Evolutionary conservation across 2,113 vertebrate genomes (phyloP), one percentile per base, ranked within the genome.

Genomic region (Nicator chloris): DNA sequence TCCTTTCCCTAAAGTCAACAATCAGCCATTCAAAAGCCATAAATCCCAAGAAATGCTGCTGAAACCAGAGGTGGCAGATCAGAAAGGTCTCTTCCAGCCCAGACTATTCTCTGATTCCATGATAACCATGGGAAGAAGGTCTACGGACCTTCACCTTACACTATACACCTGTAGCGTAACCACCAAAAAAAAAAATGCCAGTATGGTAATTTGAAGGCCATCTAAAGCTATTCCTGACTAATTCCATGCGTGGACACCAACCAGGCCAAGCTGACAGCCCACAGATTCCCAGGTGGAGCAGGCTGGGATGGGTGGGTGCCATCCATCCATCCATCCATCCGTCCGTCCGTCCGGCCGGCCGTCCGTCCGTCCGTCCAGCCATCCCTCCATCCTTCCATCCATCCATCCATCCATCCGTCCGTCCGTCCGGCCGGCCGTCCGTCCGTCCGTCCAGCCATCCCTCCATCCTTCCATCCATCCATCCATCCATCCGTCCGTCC

Each of bases 21-120:
- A 68, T 9, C 21, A 11, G 10, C 0, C 0, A n/a, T n/a, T 68
- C 26, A 33, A 85, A 71, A 85, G 28, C 53, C n/a, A 8, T 2
- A 47, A 85, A 37, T 13, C 20, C 49, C 37, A 24, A 68, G 15
- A 5, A 20, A 47, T 3, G 37, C 28, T 49, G 28, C 31, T 68
- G 30, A 30, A 47, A 70, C 22, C 63, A 8, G 30, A 5, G 1
- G 10, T 3, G 10, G 18, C 70, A 15, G 49, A 4, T 18, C 31
- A 31, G 16, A 45, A 59, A 28, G 4, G 51, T n/a, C 27, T 15
- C 22, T 39, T 65, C 51, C 37, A 28, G 24, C 3, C 33, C 60
- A 44, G 20, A 16, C 27, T 24, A 0, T 8, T 37, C 33, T 17
- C 33, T 51, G 44, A 39, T 50, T 66, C 68, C 77, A n/a, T 14